A percentile compares a stretch with the other conserved stretches of the same genome.
Conservation (phyloP, 2,888 invertebrate genomes). For the Drosophila stalkeri region DNA sequence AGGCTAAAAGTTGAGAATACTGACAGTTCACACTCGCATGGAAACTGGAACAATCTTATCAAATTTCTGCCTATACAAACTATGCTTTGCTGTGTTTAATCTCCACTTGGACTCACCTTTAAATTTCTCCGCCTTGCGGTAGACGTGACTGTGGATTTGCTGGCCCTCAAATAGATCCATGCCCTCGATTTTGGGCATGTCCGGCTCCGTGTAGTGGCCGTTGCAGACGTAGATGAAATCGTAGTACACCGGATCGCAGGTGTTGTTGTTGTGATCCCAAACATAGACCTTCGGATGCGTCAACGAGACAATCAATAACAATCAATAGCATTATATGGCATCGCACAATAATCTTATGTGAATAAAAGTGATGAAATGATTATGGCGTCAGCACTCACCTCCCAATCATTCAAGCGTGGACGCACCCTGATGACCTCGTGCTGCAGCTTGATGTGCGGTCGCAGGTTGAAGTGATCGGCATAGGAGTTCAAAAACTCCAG, state of each 20-base stretch:
- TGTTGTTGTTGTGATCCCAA: conserved; percentile 76
- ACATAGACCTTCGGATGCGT: conserved; percentile 76
- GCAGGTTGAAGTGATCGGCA: conserved; percentile 89
- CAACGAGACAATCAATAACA: neutral
- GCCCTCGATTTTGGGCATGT: conserved; percentile 90
- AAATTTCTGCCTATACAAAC: neutral
- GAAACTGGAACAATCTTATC: conserved; percentile 15
- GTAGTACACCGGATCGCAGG: conserved; percentile 87
- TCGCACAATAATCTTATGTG: neutral
- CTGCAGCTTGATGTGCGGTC: conserved; percentile 88
- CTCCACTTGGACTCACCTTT: conserved; percentile 78
- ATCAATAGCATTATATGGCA: neutral
- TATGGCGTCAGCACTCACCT: conserved; percentile 85
- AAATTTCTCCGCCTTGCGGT: conserved; percentile 91
- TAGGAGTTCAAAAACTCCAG: conserved; percentile 91
- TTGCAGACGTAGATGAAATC: conserved; percentile 94
- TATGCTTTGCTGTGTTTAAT: neutral
- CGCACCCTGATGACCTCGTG: conserved; percentile 87
- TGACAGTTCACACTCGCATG: neutral
- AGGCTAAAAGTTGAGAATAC: conserved; percentile 10
- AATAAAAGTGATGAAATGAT: conserved; percentile 15
- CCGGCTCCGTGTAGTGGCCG: conserved; percentile 94
- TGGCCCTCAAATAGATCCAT: conserved; percentile 88
- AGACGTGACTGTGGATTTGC: conserved; percentile 93
- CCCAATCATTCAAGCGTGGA: conserved; percentile 88